Conservation (phyloP, 2,888 invertebrate species). For the Ennomos erosarius region DNA sequence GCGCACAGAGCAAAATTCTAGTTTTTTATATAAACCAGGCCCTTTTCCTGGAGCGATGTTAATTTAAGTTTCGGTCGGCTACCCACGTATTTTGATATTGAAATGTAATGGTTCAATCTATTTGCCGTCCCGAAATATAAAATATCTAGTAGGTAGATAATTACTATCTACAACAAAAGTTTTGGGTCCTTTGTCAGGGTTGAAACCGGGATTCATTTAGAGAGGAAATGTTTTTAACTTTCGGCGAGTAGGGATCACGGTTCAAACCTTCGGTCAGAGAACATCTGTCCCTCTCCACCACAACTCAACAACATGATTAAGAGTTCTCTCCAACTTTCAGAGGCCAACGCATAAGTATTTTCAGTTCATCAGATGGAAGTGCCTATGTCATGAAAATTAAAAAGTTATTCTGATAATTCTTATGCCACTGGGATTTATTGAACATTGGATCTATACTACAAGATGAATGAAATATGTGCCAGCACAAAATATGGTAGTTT, state of each 20-base stretch:
- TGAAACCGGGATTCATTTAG: constrained; percentile 9
- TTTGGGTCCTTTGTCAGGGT: constrained; percentile 16
- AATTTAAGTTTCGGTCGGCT: constrained; percentile 8
- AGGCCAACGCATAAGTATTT: no score
- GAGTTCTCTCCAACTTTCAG: not conserved
- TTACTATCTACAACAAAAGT: constrained; percentile 14
- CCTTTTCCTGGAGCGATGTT: constrained; percentile 9
- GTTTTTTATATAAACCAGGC: constrained; percentile 17
- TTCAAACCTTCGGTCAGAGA: constrained; percentile 1
- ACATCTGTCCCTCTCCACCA: not conserved
- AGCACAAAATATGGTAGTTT: no score
- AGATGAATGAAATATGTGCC: no score
- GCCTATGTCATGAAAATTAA: no score
- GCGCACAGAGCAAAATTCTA: no score
- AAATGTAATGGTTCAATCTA: constrained; percentile 3
- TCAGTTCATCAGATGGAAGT: no score
- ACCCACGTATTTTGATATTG: constrained; percentile 11
- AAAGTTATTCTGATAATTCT: no score
- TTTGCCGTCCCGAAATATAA: constrained; percentile 4
- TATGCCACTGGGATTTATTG: no score
- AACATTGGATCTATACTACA: no score
- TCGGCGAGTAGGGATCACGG: constrained; percentile 3
- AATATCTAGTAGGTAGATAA: not conserved
- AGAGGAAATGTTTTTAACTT: constrained; percentile 22
- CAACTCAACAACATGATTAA: constrained; percentile 1